Base-by-base conservation (phyloP, 1,140 invertebrate genomes). In the Homarus americanus region DNA sequence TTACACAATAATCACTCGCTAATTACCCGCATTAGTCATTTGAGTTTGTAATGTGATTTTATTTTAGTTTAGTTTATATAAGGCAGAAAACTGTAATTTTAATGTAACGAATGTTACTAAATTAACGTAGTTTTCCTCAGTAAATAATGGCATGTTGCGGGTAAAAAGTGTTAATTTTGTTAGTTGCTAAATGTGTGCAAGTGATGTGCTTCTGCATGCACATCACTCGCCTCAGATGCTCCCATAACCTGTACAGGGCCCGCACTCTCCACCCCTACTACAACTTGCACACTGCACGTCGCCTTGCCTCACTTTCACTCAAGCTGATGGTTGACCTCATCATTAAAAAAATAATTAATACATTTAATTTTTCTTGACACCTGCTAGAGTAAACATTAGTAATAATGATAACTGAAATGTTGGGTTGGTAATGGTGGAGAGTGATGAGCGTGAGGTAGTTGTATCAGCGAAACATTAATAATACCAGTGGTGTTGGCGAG, bases 1-100 rank as follows among this genome's bases (percentile, higher is more conserved):
- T 44, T 44, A 78, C 40, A 24, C 40, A 49, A 9, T 28, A 12
- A 78, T 78, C 76, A 78, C 76, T 49, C 28, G 76, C 76, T 69
- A 78, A 78, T 78, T 78, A 41, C 44, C 40, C 44, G 7, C 40
- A 44, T 12, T 38, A 36, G 24, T 28, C 34, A 49, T 28, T 78
- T 78, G 34, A 1, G 44, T 49, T 49, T 49, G 9, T 49, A 7
- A 15, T 58, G 17, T 24, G 24, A 10, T 0, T 58, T 58, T 20
- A 4, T 20, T 58, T 4, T 58, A 20, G 53, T 58, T 58, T 58
- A 1, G 17, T 58, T 58, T 49, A 49, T 17, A 49, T n/a, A n/a
- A n/a, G n/a, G n/a, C n/a, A n/a, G n/a, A n/a, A n/a, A n/a, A n/a
- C n/a, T n/a, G n/a, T n/a, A n/a, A n/a, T n/a, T n/a, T n/a, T n/a